phyloP scores from a whole-genome alignment of 2,113 vertebrate genomes.

The Hymenochirus boettgeri region DNA sequence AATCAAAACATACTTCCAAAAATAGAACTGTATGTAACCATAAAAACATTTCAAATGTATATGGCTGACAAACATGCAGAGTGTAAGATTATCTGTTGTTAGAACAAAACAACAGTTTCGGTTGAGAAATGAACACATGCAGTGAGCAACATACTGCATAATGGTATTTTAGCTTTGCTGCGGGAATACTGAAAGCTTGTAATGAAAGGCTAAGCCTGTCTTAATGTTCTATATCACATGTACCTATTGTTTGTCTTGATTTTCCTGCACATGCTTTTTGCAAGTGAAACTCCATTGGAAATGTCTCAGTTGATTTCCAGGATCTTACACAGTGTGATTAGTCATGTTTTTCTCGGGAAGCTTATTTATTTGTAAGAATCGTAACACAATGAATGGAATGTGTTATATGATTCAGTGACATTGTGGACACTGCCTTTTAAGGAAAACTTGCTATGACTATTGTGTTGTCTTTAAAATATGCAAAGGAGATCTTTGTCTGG shows the following conservation, averaged over 20 bases:
- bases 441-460: no score
- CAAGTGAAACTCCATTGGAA: background rate
- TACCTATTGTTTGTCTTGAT: background rate
- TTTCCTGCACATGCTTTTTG: background rate
- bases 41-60: no score
- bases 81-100: no score
- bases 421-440: conserved; percentile 1
- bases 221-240: background rate
- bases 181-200: background rate
- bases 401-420: background rate
- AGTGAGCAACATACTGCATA: no score
- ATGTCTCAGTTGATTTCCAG: background rate
- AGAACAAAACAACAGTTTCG: no score
- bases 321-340: background rate
- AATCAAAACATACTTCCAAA: no score
- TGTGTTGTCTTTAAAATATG: no score
- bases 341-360: background rate
- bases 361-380: background rate
- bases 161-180: background rate
- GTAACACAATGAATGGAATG: conserved; percentile 7
- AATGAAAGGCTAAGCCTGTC: background rate
- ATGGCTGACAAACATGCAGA: no score
- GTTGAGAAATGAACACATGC: no score
- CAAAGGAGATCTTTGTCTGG: no score
- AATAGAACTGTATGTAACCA: no score